These are phyloP conservation scores for Parnassius smintheus DNA, from an alignment of 2,888 invertebrate species.

Conservation along the genomic window DNA sequence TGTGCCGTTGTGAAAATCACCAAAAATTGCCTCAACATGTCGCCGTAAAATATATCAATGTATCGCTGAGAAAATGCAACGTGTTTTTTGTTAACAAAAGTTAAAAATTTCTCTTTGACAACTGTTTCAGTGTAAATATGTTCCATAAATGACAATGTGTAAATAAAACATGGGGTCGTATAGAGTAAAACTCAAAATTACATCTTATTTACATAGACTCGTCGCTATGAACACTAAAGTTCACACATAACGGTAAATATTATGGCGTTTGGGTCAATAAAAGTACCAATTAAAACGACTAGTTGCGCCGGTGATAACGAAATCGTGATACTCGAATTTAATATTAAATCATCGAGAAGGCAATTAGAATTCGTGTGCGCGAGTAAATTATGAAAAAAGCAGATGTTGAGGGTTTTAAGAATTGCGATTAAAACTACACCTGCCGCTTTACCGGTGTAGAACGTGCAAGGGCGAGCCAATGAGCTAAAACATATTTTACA, in stretches of 20 bases:
- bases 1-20: conserved; percentile 53
- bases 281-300: conserved; percentile 1
- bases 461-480: conserved; percentile 5
- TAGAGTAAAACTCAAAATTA: too few relatives aligned
- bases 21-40: conserved; percentile 32
- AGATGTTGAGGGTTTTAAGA: conserved; percentile 65
- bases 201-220: too few relatives aligned
- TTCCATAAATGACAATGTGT: too few relatives aligned
- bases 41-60: conserved; percentile 35
- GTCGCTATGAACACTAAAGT: background rate
- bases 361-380: conserved; percentile 64
- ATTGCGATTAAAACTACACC: conserved; percentile 67
- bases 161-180: too few relatives aligned
- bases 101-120: too few relatives aligned
- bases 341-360: conserved; percentile 52
- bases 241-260: background rate
- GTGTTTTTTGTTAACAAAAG: too few relatives aligned
- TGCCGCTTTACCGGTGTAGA: conserved; percentile 54
- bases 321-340: conserved; percentile 34
- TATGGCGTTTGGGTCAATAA: background rate
- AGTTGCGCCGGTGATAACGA: conserved; percentile 7
- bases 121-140: too few relatives aligned
- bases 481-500: conserved; percentile 1
- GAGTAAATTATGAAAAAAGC: conserved; percentile 71
- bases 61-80: conserved; percentile 41